Base-by-base conservation (phyloP, 2,888 invertebrate genomes). In the Myopa tessellatipennis region DNA sequence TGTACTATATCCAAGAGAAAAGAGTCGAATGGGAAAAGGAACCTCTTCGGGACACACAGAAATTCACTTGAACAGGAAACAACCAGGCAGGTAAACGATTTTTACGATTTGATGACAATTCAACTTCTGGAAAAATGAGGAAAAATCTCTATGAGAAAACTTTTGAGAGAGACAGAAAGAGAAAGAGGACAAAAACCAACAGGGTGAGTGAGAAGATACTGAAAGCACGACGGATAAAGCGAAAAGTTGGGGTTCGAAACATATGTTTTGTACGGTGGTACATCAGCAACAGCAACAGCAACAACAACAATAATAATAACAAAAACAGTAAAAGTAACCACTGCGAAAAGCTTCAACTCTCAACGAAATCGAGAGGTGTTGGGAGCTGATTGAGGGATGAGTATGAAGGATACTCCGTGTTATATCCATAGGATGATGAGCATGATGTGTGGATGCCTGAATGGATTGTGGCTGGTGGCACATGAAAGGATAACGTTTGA, bases 51-150 rank as follows among this genome's bases (percentile, higher is more conserved):
- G 16, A 6, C 16, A 10, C 16, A 6, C 1, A 10, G 58, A 10
- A 12, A 67, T 4, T 38, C 16, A 67, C 63, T 50, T 34, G 45
- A 40, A 73, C 61, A 16, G 18, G 63, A 63, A 61, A 16, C 63
- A 63, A 73, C 34, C 61, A 45, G 73, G 73, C 63, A 65, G 65
- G 50, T 58, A 58, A 67, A 68, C 38, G 58, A 16, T 67, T 67
- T 68, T 67, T 74, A 68, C 74, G 67, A 68, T 68, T 74, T 68
- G 68, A 68, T 67, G 74, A 74, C 68, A 74, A 74, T 16, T 74
- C 52, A 74, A 67, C 55, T 18, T 58, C 26, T 67, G 74, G 55
- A 58, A 74, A 74, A 74, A 58, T 74, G 65, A 65, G 74, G 36
- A 36, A 14, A 34, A 65, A 74, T 34, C 34, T 55, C 74, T 6